A percentile compares a stretch with the other conserved stretches of the same genome.
These are phyloP conservation scores for Pseudomyrmex pallidus DNA, from an alignment of 1,140 invertebrate genomes.

Conservation along the genomic window DNA sequence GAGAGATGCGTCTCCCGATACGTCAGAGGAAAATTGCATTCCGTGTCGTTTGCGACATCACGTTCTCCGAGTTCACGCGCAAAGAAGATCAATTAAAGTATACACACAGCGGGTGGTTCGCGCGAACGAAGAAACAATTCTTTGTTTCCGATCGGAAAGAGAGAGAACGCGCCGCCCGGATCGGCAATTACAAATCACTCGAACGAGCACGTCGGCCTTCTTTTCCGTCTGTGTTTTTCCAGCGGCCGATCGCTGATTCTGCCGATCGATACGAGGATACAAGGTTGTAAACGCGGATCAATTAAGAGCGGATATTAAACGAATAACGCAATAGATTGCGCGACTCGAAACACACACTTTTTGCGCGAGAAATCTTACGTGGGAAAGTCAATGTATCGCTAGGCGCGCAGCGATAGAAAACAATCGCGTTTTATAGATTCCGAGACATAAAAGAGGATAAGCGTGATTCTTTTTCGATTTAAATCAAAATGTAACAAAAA, in stretches of 20 bases:
- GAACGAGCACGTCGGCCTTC: conserved; percentile 28
- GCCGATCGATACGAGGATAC: not conserved
- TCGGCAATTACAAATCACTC: conserved; percentile 51
- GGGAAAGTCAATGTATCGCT: not conserved
- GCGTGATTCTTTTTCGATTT: not conserved
- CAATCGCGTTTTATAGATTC: not conserved
- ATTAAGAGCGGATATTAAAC: conserved; percentile 37
- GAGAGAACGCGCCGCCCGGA: not conserved
- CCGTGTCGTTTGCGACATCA: conserved; percentile 28
- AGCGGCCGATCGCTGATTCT: not conserved
- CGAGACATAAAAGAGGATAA: not conserved
- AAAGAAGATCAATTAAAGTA: conserved; percentile 19
- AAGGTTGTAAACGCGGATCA: not conserved
- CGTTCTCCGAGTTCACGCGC: not conserved
- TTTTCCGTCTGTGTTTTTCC: not conserved
- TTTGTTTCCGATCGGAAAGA: conserved; percentile 19
- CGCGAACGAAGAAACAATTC: conserved; percentile 2
- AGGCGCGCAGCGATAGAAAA: not conserved
- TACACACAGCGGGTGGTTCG: not conserved
- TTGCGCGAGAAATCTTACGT: conserved; percentile 19
- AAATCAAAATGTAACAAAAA: not conserved
- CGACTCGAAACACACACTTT: not conserved
- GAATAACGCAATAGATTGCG: not conserved
- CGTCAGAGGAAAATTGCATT: conserved; percentile 34
- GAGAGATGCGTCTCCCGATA: not conserved